Percentiles rank a stretch among this genome's conserved stretches.
Evolutionary conservation across 23 tunicate genomes (phyloP).

Genomic region (Aplidium turbinatum): DNA sequence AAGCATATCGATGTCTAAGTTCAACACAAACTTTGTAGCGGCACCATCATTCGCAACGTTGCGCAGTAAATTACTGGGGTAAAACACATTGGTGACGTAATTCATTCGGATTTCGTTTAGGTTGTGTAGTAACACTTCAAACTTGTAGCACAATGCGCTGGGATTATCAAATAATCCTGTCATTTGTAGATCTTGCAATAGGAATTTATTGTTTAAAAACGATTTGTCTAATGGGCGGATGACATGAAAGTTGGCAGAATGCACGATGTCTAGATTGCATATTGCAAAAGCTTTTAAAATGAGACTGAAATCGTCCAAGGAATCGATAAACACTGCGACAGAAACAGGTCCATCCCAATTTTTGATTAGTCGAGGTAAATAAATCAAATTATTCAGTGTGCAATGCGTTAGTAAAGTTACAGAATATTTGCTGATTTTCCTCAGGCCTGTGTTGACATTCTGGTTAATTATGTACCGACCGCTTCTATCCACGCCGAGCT

Average conservation of each 20-base stretch:
- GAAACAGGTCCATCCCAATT: conserved; percentile 60
- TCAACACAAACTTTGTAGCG: conserved; percentile 4
- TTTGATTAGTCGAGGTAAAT: conserved; percentile 8
- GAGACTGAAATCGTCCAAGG: conserved; percentile 15
- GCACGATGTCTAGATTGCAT: not conserved
- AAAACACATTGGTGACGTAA: conserved; percentile 12
- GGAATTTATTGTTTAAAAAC: not conserved
- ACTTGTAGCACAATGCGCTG: conserved; percentile 33
- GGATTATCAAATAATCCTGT: not conserved
- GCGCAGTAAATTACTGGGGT: conserved; percentile 54
- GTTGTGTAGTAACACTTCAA: conserved; percentile 5
- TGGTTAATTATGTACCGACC: conserved; percentile 22
- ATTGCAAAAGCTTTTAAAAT: conserved; percentile 27
- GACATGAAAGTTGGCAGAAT: conserved; percentile 29
- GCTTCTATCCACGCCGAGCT: not conserved
- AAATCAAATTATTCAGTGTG: not conserved
- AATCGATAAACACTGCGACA: conserved; percentile 52
- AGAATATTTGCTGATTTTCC: not conserved
- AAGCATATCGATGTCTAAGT: conserved; percentile 42
- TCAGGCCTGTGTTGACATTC: not conserved
- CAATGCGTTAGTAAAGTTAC: conserved; percentile 15
- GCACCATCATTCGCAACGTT: conserved; percentile 47
- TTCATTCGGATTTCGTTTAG: conserved; percentile 18
- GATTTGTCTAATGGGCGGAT: conserved; percentile 25
- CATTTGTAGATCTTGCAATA: conserved; percentile 4